Evolutionary conservation across 2,888 invertebrate genomes (phyloP), one percentile per base, ranked within the genome.

Genomic region (Stenchaetothrips biformis): DNA sequence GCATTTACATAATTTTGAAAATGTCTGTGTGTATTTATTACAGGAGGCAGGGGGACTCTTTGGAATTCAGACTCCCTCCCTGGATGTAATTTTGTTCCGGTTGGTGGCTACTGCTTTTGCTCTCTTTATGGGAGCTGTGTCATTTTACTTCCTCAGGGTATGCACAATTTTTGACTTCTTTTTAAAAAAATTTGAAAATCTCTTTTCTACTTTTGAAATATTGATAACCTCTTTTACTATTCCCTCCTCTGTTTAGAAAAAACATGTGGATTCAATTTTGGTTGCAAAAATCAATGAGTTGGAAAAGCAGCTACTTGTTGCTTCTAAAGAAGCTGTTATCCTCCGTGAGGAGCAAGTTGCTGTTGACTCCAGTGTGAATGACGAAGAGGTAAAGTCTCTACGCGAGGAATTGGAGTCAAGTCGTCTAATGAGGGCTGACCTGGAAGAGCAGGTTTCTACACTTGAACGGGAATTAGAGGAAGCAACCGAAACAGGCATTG

Each of bases 401-500:
- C 88, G 94, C 77, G 89, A 90, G 83, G 90, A 87, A 48, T 86
- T 87, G 59, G 86, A 89, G 83, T 87, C 87, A 84, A 83, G 79
- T 13, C 48, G 53, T 78, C 59, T 79, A 48, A 85, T 85, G 25
- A 90, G 89, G 83, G 83, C 84, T 6, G 88, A 89, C 81, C 85
- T 92, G 77, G 90, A 94, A 85, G 93, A 93, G 80, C 92, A 94
- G 86, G 88, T 94, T 27, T 87, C 89, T 79, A 89, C 90, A 85
- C 85, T 92, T 84, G 90, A 95, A 88, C 90, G 92, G 89, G 91
- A 95, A 85, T 89, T 95, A 77, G 95, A 95, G 86, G 92, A 91
- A 84, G 93, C 94, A 0, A 93, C 95, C 0, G 93, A 94, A 84
- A 93, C 94, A 9, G 92, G 92, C 77, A 87, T 95, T 83, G 95